Evolutionary conservation across 2,888 invertebrate genomes (phyloP), one percentile per base, ranked within the genome.

Genomic region (Spilosoma lubricipeda): DNA sequence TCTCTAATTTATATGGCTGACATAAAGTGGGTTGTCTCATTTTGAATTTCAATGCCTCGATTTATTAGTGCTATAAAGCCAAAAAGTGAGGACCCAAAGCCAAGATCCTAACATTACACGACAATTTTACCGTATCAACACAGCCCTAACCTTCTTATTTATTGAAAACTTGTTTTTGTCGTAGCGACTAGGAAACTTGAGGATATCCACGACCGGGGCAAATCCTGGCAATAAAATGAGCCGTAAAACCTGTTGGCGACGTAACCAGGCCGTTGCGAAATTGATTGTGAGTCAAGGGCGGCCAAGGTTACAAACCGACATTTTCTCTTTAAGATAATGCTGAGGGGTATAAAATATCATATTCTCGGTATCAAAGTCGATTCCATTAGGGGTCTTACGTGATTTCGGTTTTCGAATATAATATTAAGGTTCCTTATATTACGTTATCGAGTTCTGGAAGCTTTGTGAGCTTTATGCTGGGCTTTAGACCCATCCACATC

Each of bases 191-290:
- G 82, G 87, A 85, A 88, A 86, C 87, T 87, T 87, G 71, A 76
- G 77, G 77, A 78, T 77, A 76, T 79, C 84, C 78, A 74, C 72
- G 88, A 88, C 86, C 87, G 86, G 85, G 80, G 79, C 79, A 85
- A 87, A 87, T 86, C 89, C 84, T 78, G 85, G 85, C 85, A 88
- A 90, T 93, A 93, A 93, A 93, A 88, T 83, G 81, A 80, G 83
- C 83, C 90, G 87, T 93, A 92, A 93, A 93, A 93, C 92, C 91
- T 92, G 91, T 91, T 90, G 91, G 91, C 88, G 90, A 89, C 89
- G 85, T 85, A 88, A 83, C 80, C 80, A 78, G 79, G 73, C 79
- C 80, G 82, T 69, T 75, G 67, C 73, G 76, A 73, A 86, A 88
- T 87, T 88, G 89, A 89, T 89, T 89, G 81, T 78, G 75, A 89